A percentile compares a stretch with the other conserved stretches of the same genome.
These are phyloP conservation scores for Perccottus glenii DNA, from an alignment of 2,113 vertebrate genomes.

Conservation along the genomic window DNA sequence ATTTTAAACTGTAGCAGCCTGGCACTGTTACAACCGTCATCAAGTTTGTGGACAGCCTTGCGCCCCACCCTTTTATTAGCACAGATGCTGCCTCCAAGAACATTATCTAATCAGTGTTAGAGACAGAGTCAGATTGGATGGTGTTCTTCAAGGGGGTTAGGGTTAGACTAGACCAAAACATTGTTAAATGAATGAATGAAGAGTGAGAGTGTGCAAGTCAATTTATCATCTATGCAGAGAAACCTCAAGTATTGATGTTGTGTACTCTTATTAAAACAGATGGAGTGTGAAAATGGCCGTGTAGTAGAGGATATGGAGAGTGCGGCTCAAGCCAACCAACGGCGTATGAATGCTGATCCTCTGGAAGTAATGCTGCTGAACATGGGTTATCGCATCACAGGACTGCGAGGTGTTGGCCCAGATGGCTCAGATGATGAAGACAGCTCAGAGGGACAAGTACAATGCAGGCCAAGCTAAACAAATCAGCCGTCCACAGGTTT, in stretches of 20 bases:
- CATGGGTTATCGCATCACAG: conserved; percentile 98
- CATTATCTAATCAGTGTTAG: no score
- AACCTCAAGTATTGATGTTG: not conserved
- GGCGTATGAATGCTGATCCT: conserved; percentile 95
- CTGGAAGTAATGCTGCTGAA: conserved; percentile 98
- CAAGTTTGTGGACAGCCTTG: no score
- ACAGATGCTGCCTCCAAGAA: no score
- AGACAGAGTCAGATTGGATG: no score
- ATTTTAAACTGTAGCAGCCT: no score
- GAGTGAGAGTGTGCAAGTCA: no score
- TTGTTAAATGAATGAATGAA: no score
- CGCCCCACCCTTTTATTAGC: no score
- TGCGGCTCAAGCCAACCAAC: conserved; percentile 95
- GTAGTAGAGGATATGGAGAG: conserved; percentile 98
- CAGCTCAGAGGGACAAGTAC: conserved; percentile 94
- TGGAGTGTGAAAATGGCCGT: conserved; percentile 87
- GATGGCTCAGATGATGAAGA: conserved; percentile 95
- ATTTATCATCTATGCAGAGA: no score
- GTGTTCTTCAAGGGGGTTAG: no score
- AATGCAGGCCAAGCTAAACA: conserved; percentile 95
- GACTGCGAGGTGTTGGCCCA: conserved; percentile 87
- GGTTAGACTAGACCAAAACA: no score
- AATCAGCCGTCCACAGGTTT: conserved; percentile 60
- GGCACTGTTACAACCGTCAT: no score
- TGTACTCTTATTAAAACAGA: conserved; percentile 71